Evolutionary conservation across 2,888 invertebrate species (phyloP).

Genomic region (Lasioglossum leucozonium): DNA sequence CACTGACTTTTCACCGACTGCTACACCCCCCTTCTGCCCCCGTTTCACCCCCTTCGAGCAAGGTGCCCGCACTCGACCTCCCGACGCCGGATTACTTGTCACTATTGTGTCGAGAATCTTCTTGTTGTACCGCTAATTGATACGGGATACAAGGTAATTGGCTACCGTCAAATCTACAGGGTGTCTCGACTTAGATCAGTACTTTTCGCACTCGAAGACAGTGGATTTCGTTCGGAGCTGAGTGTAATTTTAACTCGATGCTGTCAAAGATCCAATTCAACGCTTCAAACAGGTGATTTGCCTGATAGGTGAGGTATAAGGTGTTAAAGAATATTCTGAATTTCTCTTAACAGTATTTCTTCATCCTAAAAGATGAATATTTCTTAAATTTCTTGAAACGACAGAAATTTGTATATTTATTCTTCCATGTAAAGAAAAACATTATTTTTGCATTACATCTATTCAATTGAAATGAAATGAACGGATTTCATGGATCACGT

Average conservation of each 20-base stretch:
- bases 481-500: background rate
- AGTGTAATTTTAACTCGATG: background rate
- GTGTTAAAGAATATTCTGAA: too few relatives aligned
- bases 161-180: background rate
- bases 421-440: background rate
- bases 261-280: background rate
- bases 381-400: background rate
- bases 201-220: background rate
- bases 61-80: conserved; percentile 72
- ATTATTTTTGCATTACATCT: background rate
- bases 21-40: conserved; percentile 75
- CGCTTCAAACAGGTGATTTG: background rate
- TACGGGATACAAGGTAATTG: background rate
- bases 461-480: background rate
- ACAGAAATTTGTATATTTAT: background rate
- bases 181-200: background rate
- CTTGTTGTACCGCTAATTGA: background rate
- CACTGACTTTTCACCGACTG: conserved; percentile 78
- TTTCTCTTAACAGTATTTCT: background rate
- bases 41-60: conserved; percentile 74
- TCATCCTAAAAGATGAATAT: background rate
- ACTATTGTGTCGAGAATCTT: conserved; percentile 2
- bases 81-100: conserved; percentile 43
- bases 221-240: background rate
- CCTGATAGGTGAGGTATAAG: too few relatives aligned